A percentile compares a stretch with the other conserved stretches of the same genome.
Conservation (phyloP, 1,140 invertebrate species). For the Diachasma alloeum region DNA sequence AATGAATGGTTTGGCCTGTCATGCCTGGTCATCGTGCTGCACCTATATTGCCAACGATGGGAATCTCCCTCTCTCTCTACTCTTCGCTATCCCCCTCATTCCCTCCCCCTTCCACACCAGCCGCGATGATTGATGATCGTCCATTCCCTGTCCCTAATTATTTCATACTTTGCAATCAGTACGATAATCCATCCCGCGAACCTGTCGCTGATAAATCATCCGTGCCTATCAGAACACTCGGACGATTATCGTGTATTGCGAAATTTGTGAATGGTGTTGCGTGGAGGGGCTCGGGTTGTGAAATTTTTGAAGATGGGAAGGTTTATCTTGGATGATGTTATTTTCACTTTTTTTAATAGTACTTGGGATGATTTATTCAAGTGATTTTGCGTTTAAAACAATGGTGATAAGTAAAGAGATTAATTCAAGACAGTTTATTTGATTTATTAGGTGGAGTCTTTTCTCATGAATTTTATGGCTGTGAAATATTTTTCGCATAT, state of each 20-base stretch:
- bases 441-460: too few species aligned
- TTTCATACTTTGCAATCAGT: conserved; percentile 68
- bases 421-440: too few species aligned
- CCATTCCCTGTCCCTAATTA: conserved; percentile 62
- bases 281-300: neutral
- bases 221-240: neutral
- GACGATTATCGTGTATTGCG: neutral
- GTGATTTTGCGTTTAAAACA: too few species aligned
- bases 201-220: conserved; percentile 64
- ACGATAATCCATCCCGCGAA: conserved; percentile 61
- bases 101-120: conserved; percentile 25
- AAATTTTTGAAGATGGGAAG: neutral
- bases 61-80: neutral
- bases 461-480: too few species aligned
- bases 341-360: too few species aligned
- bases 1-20: conserved; percentile 59
- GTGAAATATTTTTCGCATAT: too few species aligned
- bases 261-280: neutral
- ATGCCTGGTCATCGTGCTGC: conserved; percentile 54
- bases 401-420: too few species aligned
- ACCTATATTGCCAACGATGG: neutral
- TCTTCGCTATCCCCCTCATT: neutral
- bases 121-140: conserved; percentile 61
- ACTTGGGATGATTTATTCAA: too few species aligned
- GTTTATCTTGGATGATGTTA: neutral